Conservation (phyloP, 2,113 vertebrate species). For the Callorhinus ursinus region DNA sequence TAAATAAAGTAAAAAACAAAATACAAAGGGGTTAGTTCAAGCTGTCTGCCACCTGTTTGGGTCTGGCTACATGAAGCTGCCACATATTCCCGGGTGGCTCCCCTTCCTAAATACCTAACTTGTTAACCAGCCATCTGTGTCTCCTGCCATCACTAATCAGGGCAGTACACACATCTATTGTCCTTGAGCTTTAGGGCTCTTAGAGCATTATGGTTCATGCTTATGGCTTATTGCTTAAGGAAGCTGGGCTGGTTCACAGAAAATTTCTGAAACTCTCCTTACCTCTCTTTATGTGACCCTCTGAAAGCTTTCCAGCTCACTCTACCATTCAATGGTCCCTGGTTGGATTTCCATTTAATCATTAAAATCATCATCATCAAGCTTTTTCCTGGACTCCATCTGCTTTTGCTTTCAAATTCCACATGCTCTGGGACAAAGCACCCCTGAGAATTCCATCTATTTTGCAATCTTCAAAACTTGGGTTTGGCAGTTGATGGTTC, state of each 20-base stretch:
- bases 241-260: background rate
- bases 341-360: constrained; percentile 63
- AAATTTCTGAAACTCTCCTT: constrained; percentile 29
- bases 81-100: constrained; percentile 38
- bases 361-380: constrained; percentile 72
- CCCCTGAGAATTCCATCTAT: constrained; percentile 54
- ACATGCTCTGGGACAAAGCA: constrained; percentile 48
- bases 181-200: constrained; percentile 39
- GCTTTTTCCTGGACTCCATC: constrained; percentile 58
- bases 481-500: constrained; percentile 10
- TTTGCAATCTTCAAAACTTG: constrained; percentile 38
- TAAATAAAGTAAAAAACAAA: constrained; percentile 65
- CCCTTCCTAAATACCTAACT: background rate
- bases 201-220: background rate
- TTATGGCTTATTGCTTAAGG: constrained; percentile 15
- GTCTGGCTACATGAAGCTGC: constrained; percentile 42
- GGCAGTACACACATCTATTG: background rate
- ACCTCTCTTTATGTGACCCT: background rate
- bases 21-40: constrained; percentile 38
- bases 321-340: background rate
- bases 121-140: constrained; percentile 66
- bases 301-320: constrained; percentile 6
- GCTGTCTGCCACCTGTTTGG: constrained; percentile 62
- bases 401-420: constrained; percentile 74
- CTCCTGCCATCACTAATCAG: constrained; percentile 58